Base-by-base conservation (phyloP, 2,797 vertebrate species). In the Ispidina lecontei region DNA sequence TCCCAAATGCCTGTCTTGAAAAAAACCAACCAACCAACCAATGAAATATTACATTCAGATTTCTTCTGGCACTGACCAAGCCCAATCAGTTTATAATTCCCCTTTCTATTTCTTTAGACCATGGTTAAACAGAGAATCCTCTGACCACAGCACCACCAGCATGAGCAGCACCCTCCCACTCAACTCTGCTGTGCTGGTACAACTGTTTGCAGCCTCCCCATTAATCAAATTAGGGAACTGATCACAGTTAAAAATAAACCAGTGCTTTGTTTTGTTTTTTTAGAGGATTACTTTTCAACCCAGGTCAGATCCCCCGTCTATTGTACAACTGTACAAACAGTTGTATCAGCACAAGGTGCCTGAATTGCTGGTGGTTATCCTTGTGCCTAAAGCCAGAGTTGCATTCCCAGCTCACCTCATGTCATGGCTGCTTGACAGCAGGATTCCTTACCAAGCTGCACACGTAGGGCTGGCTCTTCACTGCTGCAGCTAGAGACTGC, bases 321-420 rank as follows among this genome's bases (percentile, higher is more conserved):
- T 89, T 90, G 89, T 84, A 73, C 92, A 95, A 91, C 93, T 94
- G 94, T 91, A 94, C 84, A 95, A 95, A 96, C 94, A 95, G 89
- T 90, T 93, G 71, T 89, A 93, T 89, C 84, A 94, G 92, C 72
- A 85, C 72, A 31, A 93, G 87, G 92, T 90, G 93, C 65, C 84
- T 68, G 74, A 76, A 90, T 54, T 83, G 90, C 88, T 87, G 91
- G 90, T 91, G 81, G 84, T 91, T 95, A 95, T 93, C 92, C 92
- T 19, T 3, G 21, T 47, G 78, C 56, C 75, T 16, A 35, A 71
- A 84, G 84, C 72, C 89, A 84, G 19, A 0, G 0, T 54, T 90
- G 75, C 54, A 17, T 6, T 87, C 69, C 81, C 74, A 75, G 68
- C 58, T 94, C 90, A 91, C 71, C 68, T 84, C 78, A 2, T 21